Evolutionary conservation across 2,797 vertebrate species (phyloP).

Genomic region (Falco columbarius): DNA sequence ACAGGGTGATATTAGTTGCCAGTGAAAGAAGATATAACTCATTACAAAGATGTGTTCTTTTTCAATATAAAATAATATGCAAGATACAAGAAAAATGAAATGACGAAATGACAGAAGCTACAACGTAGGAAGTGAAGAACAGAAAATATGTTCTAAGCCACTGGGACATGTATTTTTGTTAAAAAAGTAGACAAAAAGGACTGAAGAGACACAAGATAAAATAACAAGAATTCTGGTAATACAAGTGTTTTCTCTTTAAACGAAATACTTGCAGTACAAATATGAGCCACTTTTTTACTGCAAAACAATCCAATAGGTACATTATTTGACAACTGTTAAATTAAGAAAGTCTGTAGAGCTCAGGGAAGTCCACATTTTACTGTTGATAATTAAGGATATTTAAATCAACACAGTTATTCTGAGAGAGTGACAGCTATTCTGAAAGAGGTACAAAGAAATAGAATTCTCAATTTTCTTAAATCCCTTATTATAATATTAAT

Average conservation of each 20-base stretch:
- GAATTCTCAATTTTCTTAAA: constrained; percentile 48
- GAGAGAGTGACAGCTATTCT: background rate
- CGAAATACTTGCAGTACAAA: background rate
- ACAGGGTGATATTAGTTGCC: constrained; percentile 4
- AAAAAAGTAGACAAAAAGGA: constrained; percentile 31
- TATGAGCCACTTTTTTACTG: background rate
- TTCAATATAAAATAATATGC: background rate
- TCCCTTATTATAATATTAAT: constrained; percentile 48
- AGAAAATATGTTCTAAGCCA: constrained; percentile 19
- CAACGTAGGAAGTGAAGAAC: background rate
- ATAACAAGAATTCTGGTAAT: background rate
- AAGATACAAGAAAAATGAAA: background rate
- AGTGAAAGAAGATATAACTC: constrained; percentile 26
- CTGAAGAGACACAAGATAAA: constrained; percentile 16
- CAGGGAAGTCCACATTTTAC: background rate
- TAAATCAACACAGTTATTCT: constrained; percentile 24
- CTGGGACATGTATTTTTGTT: background rate
- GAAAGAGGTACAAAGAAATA: constrained; percentile 25
- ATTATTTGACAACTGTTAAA: constrained; percentile 13
- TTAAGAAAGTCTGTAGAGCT: background rate
- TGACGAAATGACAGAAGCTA: background rate
- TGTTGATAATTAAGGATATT: constrained; percentile 22
- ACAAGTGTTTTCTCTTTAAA: background rate
- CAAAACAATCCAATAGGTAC: background rate
- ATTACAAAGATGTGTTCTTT: background rate